phyloP scores from a whole-genome alignment of 1,140 invertebrate genomes.

The Lutraria rhynchaena region DNA sequence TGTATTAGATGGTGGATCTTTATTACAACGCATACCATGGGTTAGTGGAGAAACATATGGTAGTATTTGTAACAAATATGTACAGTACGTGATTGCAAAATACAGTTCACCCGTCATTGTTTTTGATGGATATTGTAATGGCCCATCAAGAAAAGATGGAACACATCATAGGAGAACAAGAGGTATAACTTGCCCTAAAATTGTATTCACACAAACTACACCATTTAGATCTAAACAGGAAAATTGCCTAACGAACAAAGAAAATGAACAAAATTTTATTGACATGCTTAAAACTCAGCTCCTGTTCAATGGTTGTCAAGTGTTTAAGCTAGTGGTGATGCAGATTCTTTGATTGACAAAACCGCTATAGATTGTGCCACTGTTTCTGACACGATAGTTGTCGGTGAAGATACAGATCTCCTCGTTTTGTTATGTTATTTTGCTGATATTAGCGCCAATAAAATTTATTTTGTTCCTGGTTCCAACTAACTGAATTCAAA shows the following conservation, averaged over 20 bases:
- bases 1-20: constrained; percentile 21
- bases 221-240: constrained; percentile 42
- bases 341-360: constrained; percentile 53
- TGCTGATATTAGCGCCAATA: not conserved
- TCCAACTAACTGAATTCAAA: not conserved
- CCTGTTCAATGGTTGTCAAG: constrained; percentile 10
- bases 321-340: constrained; percentile 56
- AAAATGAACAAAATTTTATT: constrained; percentile 56
- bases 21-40: constrained; percentile 7
- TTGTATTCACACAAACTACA: not conserved
- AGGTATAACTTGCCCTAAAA: not conserved
- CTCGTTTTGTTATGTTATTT: constrained; percentile 55
- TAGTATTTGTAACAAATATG: not conserved
- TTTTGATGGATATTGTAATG: constrained; percentile 3
- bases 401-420: constrained; percentile 61
- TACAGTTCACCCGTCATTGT: not conserved
- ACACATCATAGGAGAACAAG: not conserved
- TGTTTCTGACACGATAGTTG: constrained; percentile 15
- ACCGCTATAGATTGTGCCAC: constrained; percentile 34
- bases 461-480: constrained; percentile 14
- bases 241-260: constrained; percentile 42
- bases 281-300: constrained; percentile 28
- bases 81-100: not conserved
- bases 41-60: not conserved
- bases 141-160: not conserved